phyloP scores from a whole-genome alignment of 92 coral and sea anemone species.

The Anthopleura xanthogrammica region DNA sequence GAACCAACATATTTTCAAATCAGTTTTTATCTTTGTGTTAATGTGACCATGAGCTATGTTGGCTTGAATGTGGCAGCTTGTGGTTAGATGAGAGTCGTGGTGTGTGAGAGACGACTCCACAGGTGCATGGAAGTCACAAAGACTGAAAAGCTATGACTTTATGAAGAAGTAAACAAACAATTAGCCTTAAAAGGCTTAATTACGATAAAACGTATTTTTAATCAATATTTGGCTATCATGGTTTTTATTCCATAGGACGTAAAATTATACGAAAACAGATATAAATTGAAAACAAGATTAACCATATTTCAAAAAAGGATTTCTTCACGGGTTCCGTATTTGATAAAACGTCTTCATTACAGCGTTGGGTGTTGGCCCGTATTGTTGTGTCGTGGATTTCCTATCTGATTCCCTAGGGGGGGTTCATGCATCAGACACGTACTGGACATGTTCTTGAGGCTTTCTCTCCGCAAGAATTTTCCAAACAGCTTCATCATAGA shows the following conservation, averaged over 20 bases:
- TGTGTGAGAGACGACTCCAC: background rate
- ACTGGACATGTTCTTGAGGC: no score
- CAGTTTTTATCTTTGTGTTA: constrained; percentile 1
- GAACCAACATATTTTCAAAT: background rate
- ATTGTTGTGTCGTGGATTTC: background rate
- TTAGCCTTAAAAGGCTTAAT: background rate
- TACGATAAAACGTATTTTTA: background rate
- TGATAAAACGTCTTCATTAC: no score
- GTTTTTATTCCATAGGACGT: background rate
- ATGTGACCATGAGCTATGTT: background rate
- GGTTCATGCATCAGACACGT: background rate
- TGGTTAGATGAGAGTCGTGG: background rate
- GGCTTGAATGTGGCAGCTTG: background rate
- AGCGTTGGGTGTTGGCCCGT: background rate
- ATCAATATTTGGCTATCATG: background rate
- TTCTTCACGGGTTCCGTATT: no score
- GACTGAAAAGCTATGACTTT: background rate
- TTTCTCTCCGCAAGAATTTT: no score
- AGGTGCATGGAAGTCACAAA: constrained; percentile 3
- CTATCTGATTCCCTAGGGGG: background rate
- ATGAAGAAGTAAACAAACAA: constrained; percentile 4
- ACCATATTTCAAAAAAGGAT: background rate
- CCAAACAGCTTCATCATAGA: no score
- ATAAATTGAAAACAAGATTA: background rate
- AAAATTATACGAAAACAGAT: background rate